Evolutionary conservation across 2,113 vertebrate genomes (phyloP), one percentile per base, ranked within the genome.

Genomic region (Silurus glanis): DNA sequence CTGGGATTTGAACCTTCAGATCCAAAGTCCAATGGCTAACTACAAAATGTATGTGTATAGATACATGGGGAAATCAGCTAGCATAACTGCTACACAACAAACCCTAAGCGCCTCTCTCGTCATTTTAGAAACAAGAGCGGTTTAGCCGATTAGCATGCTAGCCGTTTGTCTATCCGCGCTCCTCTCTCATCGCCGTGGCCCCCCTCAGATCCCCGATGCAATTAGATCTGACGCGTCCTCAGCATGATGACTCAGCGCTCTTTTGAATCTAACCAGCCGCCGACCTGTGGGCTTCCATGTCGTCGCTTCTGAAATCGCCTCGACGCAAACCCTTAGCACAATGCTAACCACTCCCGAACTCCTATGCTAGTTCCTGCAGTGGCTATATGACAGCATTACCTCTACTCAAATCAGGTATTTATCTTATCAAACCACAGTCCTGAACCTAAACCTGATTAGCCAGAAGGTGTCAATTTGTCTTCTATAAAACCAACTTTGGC

Each of bases 171-270:
- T 47, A 37, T 4, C 21, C 49, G 23, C 47, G 9, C 67, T 71
- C 9, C 67, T 28, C n/a, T 55, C 62, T n/a, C 74, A 74, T 45
- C 89, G 87, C 83, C 91, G 69, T 12, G 82, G 89, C 84, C 89
- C 89, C 37, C 74, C 87, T 67, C 83, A n/a, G 37, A 49, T 76
- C 83, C 71, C 72, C 13, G 49, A 51, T 28, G 49, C 72, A 85
- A 85, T 85, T 85, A 85, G 64, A 21, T 47, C 83, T 76, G 83
- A 81, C 78, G 64, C 78, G 19, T 69, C 74, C 67, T 6, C 53
- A 85, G 83, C 49, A 45, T 79, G 59, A 59, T 25, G 25, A 85
- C 25, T 69, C 25, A 5, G 53, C 84, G 56, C 53, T 61, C n/a
- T 49, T 82, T 64, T 10, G 23, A 13, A 69, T 62, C 76, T 76